Conservation (phyloP, 2,797 vertebrate genomes). For the Crenichthys baileyi region DNA sequence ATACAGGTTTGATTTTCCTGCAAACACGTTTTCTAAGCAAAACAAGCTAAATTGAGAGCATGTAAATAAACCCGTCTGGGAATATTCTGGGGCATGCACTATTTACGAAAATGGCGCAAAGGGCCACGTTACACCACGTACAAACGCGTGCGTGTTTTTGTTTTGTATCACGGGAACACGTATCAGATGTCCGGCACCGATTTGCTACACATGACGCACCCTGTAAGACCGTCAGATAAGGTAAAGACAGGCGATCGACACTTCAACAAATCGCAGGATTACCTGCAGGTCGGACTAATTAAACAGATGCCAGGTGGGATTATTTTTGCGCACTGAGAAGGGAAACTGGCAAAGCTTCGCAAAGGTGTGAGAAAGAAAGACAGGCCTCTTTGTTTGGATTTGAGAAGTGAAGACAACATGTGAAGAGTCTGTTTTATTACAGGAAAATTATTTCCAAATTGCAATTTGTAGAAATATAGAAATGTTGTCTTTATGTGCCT, state of each 20-base stretch:
- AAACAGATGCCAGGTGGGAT: slow-evolving; percentile 94
- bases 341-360: slow-evolving; percentile 86
- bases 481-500: not conserved
- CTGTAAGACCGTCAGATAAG: slow-evolving; percentile 70
- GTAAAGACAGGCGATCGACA: slow-evolving; percentile 83
- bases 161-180: slow-evolving; percentile 36
- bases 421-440: not conserved
- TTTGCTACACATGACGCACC: slow-evolving; percentile 79
- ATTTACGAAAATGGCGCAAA: slow-evolving; percentile 8
- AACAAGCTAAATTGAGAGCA: slow-evolving; percentile 4
- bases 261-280: slow-evolving; percentile 93
- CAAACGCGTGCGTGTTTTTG: slow-evolving; percentile 32
- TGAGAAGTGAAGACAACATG: not conserved
- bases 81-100: slow-evolving; percentile 6
- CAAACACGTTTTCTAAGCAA: not conserved
- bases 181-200: slow-evolving; percentile 47
- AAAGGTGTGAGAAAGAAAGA: slow-evolving; percentile 81
- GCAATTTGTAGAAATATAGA: not conserved
- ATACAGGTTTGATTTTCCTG: slow-evolving; percentile 46
- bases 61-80: not conserved
- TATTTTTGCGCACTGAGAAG: slow-evolving; percentile 83
- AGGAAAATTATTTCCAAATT: not conserved
- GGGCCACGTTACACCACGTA: not conserved
- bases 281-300: slow-evolving; percentile 94
- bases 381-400: slow-evolving; percentile 45